These are phyloP conservation scores for Equus przewalskii DNA, from an alignment of 2,113 vertebrate species.

Conservation along the genomic window DNA sequence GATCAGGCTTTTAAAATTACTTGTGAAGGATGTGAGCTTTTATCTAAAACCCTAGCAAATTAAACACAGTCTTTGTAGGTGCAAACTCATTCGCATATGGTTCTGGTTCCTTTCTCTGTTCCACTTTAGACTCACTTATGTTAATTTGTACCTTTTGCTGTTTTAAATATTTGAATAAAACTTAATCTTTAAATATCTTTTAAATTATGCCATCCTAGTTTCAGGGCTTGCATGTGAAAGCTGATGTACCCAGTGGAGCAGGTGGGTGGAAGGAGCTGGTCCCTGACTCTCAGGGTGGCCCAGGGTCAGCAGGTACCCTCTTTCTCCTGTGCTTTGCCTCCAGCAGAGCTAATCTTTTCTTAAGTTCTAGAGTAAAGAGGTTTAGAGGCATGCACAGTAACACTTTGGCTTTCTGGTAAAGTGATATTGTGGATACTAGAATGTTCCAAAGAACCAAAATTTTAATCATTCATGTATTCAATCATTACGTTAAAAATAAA, in stretches of 20 bases:
- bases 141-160: background rate
- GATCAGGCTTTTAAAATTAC: background rate
- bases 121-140: background rate
- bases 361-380: background rate
- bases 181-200: background rate
- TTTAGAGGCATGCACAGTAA: background rate
- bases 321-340: background rate
- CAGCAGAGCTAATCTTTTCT: background rate
- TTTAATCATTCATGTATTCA: background rate
- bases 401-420: background rate
- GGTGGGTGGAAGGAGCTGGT: background rate
- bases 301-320: background rate
- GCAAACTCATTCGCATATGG: background rate
- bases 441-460: background rate
- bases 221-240: background rate
- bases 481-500: background rate
- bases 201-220: background rate
- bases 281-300: background rate
- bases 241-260: background rate
- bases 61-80: background rate
- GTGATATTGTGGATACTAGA: background rate
- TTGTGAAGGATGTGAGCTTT: background rate
- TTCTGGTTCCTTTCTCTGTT: background rate
- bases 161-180: background rate
- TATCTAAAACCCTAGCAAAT: background rate